Evolutionary conservation across 2,888 invertebrate genomes (phyloP), one percentile per base, ranked within the genome.

Genomic region (Acrobasis repandana): DNA sequence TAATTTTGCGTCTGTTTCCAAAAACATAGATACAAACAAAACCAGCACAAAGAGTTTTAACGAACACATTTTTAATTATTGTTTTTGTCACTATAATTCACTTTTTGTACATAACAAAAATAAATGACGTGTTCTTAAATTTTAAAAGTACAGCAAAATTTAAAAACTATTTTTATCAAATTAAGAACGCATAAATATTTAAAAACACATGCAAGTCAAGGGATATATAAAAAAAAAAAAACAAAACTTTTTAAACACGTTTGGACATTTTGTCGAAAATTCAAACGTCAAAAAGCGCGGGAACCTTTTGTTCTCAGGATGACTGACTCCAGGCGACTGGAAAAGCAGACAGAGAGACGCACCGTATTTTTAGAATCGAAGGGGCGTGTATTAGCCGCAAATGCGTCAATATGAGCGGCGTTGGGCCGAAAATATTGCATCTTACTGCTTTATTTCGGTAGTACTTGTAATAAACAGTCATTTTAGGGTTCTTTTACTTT

Each of bases 291-390:
- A 67, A 71, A 74, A 65, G 66, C 74, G 79, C 79, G 79, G 74
- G 74, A 75, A 71, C 65, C 63, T 65, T 69, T 73, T 58, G 28
- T 60, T 66, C 64, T 64, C 67, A 65, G 66, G 72, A 65, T 73
- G 75, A 73, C 75, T 38, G 74, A 64, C 69, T 83, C 82, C 80
- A 83, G 83, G 61, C 70, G 66, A 83, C 85, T 85, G 84, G 83
- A 84, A 72, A 68, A 68, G 66, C 73, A 83, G 83, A 82, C 82
- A 77, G 79, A 77, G 79, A 80, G 83, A 76, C 85, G 77, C 71
- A 62, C 59, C 57, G 14, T 82, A 82, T 76, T 75, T 78, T 76
- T 77, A 78, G 78, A 71, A 82, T 82, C 76, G 80, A 81, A 75
- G 77, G 70, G 79, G 78, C 79, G 79, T 73, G 63, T 67, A 66